Evolutionary conservation across 2,113 vertebrate species (phyloP).

Genomic region (Trematomus loennbergii): DNA sequence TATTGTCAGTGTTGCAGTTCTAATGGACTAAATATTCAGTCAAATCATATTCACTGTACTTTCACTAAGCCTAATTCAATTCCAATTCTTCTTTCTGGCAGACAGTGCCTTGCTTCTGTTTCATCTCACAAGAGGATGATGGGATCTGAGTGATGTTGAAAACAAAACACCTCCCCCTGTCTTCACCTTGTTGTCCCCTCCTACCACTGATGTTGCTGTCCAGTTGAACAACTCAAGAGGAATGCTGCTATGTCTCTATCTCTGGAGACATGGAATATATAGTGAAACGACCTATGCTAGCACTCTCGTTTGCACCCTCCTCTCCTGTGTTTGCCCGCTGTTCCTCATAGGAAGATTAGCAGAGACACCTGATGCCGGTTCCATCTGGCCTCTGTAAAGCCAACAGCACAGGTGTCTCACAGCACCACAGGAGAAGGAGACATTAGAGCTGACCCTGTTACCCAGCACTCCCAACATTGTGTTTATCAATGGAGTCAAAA

Average conservation of each 20-base stretch:
- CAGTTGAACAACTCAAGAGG: not conserved
- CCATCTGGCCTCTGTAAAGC: constrained; percentile 73
- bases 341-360: constrained; percentile 69
- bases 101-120: no score
- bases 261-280: constrained; percentile 2
- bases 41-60: no score
- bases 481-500: constrained; percentile 32
- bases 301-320: not conserved
- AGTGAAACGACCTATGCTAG: not conserved
- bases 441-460: constrained; percentile 42
- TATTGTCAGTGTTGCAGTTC: no score
- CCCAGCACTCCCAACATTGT: constrained; percentile 25
- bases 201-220: not conserved
- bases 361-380: constrained; percentile 76
- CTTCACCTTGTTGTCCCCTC: not conserved
- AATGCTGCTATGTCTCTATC: not conserved
- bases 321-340: constrained; percentile 43
- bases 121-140: not conserved
- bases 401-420: constrained; percentile 43
- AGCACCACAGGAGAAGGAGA: constrained; percentile 51
- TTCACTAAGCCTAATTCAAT: no score
- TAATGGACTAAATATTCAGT: no score
- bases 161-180: constrained; percentile 2
- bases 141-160: constrained; percentile 9
- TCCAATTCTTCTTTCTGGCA: no score